Percentiles rank a stretch among this genome's conserved stretches.
Evolutionary conservation across 2,797 vertebrate genomes (phyloP).

Genomic region (Parauchenoglanis ngamensis): DNA sequence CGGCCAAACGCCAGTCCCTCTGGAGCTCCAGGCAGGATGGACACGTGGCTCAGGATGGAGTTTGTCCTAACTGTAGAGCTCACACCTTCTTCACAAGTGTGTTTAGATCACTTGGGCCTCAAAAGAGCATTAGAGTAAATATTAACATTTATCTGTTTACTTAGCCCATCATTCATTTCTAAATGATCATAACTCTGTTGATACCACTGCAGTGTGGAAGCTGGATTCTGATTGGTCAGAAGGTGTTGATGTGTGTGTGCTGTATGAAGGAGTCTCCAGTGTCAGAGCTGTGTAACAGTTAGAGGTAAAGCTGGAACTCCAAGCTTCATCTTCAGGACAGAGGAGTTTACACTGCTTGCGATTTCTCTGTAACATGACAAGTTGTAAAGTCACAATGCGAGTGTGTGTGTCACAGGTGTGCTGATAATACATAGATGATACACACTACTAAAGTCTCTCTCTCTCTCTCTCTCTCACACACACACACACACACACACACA

Average conservation of each 20-base stretch:
- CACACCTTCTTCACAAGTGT: neutral
- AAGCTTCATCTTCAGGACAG: neutral
- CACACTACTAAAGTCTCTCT: neutral
- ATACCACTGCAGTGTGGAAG: neutral
- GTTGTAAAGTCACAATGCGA: neutral
- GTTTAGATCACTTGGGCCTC: neutral
- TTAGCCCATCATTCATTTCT: neutral
- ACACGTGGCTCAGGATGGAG: neutral
- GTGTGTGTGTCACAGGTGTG: neutral
- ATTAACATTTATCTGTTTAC: neutral
- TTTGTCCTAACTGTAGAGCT: neutral
- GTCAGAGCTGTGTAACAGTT: neutral
- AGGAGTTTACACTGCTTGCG: neutral
- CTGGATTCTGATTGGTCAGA: neutral
- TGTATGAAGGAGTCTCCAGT: constrained; percentile 3
- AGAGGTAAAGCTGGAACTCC: neutral
- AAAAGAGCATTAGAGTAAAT: neutral
- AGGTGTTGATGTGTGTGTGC: neutral
- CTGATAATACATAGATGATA: neutral
- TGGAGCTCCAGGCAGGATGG: neutral
- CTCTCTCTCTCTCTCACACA: neutral
- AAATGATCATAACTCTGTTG: neutral
- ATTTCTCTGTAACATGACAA: neutral
- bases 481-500: neutral
- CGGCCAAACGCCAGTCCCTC: neutral